A percentile compares a stretch with the other conserved stretches of the same genome.
Evolutionary conservation across 2,113 vertebrate genomes (phyloP).

Genomic region (Ctenomys sociabilis): DNA sequence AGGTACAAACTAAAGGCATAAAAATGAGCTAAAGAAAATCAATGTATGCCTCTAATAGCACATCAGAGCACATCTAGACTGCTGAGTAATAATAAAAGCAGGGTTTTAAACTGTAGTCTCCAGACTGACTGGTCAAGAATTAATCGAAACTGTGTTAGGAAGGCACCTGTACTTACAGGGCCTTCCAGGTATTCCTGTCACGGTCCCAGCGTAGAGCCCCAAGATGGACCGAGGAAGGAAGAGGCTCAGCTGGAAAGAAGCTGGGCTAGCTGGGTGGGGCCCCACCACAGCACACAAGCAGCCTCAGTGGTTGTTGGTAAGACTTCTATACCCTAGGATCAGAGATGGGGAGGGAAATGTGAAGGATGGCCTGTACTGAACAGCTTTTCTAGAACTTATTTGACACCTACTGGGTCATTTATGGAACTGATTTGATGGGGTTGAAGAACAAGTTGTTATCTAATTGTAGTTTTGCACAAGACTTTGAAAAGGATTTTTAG

Average conservation of each 20-base stretch:
- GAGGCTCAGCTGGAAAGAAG: neutral
- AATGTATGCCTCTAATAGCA: neutral
- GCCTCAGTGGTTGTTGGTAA: neutral
- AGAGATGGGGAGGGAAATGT: neutral
- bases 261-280: neutral
- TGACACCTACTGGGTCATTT: slow-evolving; percentile 50
- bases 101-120: neutral
- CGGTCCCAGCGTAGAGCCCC: neutral
- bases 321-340: neutral
- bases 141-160: neutral
- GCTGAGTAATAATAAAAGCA: neutral
- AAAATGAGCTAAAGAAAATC: neutral
- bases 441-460: slow-evolving; percentile 60
- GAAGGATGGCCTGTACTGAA: neutral
- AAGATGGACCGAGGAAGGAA: neutral
- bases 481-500: slow-evolving; percentile 42
- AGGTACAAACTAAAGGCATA: neutral
- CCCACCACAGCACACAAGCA: neutral
- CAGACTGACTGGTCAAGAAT: neutral
- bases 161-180: neutral
- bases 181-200: neutral
- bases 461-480: slow-evolving; percentile 46
- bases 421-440: slow-evolving; percentile 53
- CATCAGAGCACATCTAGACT: neutral
- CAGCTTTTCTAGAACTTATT: neutral